A percentile compares a stretch with the other conserved stretches of the same genome.
Evolutionary conservation across 2,797 vertebrate genomes (phyloP).

Genomic region (Dendrocincla tyrannina): DNA sequence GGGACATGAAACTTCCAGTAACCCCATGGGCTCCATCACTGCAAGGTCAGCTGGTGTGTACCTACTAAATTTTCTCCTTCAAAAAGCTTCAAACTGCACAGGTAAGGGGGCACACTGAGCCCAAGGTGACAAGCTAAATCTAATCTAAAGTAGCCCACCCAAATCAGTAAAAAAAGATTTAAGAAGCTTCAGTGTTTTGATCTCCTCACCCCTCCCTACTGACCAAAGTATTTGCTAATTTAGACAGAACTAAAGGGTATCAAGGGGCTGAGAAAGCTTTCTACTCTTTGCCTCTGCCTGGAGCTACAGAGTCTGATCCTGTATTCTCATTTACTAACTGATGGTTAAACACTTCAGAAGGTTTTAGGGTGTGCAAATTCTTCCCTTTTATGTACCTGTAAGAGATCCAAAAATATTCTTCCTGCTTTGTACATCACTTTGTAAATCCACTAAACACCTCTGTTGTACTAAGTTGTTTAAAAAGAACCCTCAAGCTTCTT

Average conservation of each 20-base stretch:
- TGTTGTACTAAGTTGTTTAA: neutral
- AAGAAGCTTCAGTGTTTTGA: neutral
- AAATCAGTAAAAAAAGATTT: neutral
- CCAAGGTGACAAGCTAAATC: neutral
- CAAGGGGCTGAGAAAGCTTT: neutral
- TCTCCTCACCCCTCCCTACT: neutral
- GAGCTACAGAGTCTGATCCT: neutral
- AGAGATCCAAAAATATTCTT: neutral
- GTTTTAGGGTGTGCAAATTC: neutral
- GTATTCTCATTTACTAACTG: neutral
- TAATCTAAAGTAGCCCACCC: neutral
- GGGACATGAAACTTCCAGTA: neutral
- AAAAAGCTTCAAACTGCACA: neutral
- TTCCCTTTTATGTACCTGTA: neutral
- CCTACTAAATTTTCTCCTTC: neutral
- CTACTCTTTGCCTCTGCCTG: neutral
- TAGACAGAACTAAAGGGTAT: neutral
- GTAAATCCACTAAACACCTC: neutral
- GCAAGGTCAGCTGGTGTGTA: fast-evolving
- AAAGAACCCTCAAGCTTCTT: neutral
- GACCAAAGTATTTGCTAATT: neutral
- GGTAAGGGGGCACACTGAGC: neutral
- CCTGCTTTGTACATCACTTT: neutral
- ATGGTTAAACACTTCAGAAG: neutral
- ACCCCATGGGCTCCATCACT: neutral